Evolutionary conservation across 2,797 vertebrate species (phyloP).

Genomic region (Carduelis carduelis): DNA sequence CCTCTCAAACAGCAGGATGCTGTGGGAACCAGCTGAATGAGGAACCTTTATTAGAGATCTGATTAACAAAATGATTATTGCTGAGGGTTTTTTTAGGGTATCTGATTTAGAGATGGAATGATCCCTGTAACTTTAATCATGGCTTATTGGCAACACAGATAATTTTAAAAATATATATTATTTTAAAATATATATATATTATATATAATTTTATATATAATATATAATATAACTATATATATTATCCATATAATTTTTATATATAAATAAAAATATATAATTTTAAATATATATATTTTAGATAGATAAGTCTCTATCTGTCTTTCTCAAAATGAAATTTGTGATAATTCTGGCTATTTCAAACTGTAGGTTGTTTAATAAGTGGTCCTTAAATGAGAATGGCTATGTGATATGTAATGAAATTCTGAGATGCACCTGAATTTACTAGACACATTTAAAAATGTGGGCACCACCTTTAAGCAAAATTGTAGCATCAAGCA

Average conservation of each 20-base stretch:
- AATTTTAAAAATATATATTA: neutral
- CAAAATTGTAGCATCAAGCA: neutral
- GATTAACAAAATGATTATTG: neutral
- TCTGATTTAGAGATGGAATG: neutral
- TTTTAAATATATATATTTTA: neutral
- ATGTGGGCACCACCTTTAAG: constrained; percentile 18
- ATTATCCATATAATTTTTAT: no score
- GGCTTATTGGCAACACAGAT: neutral
- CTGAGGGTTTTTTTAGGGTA: neutral
- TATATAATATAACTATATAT: no score
- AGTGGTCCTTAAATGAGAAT: neutral
- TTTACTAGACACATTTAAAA: neutral
- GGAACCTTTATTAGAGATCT: neutral
- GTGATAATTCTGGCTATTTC: neutral
- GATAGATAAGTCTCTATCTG: neutral
- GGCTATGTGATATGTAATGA: neutral
- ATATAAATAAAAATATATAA: no score
- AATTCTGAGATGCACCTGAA: neutral
- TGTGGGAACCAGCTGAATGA: neutral
- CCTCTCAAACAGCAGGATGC: neutral
- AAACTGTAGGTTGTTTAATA: neutral
- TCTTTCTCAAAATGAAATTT: neutral
- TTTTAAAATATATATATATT: no score
- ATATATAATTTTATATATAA: no score
- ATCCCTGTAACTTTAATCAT: neutral